Evolutionary conservation across 2,797 vertebrate species (phyloP), one percentile per base, ranked within the genome.

Genomic region (Periparus ater): DNA sequence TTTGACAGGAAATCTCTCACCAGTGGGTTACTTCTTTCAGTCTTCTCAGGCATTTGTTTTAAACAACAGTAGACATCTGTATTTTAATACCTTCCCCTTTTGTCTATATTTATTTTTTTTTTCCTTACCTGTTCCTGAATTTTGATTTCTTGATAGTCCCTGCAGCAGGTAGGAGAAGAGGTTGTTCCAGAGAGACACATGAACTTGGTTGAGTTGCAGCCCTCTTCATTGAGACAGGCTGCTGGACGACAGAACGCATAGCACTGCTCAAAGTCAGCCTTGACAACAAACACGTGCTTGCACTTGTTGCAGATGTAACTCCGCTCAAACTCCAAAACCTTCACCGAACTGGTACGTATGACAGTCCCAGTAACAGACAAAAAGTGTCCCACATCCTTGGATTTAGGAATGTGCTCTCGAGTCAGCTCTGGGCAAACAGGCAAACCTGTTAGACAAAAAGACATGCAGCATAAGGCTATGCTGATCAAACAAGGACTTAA

Each of bases 141-240:
- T 97, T 99, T 99, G 86, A 99, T 99, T 97, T 99, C 99, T 96
- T 99, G 99, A 92, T 99, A 99, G 97, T 99, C 99, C 87, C 98
- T 98, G 98, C 99, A 99, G 90, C 96, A 97, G 29, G 97, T 47
- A 7, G 98, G 98, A 84, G 98, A 98, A 57, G 98, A 97, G 23
- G 98, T 93, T 51, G 98, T 96, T 73, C 94, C 98, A 22, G 99
- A 98, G 55, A 99, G 98, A 94, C 98, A 99, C 9, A 93, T 98
- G 96, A 99, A 99, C 88, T 98, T 99, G 70, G 84, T 97, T 11
- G 99, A 99, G 95, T 95, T 98, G 91, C 99, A 99, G 82, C 92
- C 98, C 25, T 98, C 98, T 17, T 98, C 96, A 72, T 96, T 98
- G 34, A 98, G 98, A 58, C 99, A 99, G 63, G 94, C 70, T 25